These are phyloP conservation scores for Dicerorhinus sumatrensis DNA, from an alignment of 2,113 vertebrate species.

Conservation along the genomic window DNA sequence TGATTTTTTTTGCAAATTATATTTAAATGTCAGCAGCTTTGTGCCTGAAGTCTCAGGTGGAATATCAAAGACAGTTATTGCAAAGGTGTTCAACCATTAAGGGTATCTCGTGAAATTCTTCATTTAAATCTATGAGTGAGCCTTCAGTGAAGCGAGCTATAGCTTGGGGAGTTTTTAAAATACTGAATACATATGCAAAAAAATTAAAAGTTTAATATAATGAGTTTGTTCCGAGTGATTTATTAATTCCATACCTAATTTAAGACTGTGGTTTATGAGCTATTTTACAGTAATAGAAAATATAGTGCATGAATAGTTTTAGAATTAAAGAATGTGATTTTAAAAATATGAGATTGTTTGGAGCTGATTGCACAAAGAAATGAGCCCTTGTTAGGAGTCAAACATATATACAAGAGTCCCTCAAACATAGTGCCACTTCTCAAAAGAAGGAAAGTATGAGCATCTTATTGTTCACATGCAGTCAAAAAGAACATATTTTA, in stretches of 20 bases:
- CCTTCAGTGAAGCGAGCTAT: not conserved
- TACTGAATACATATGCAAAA: not conserved
- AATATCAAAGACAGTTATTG: not conserved
- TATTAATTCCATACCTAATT: conserved; percentile 70
- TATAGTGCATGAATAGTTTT: conserved; percentile 66
- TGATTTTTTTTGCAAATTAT: not conserved
- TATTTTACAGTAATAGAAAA: conserved; percentile 73
- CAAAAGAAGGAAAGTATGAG: conserved; percentile 14
- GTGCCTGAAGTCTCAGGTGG: not conserved
- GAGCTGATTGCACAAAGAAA: conserved; percentile 63
- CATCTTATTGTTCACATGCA: conserved; percentile 40
- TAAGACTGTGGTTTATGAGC: conserved; percentile 65
- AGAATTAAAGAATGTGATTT: conserved; percentile 65
- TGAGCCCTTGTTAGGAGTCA: conserved; percentile 44
- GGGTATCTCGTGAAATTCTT: not conserved
- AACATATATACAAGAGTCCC: not conserved
- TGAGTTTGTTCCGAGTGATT: conserved; percentile 66
- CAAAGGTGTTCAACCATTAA: not conserved
- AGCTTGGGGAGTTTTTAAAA: not conserved
- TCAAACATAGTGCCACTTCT: conserved; percentile 44
- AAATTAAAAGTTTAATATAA: conserved; percentile 54
- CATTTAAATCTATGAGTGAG: conserved; percentile 32
- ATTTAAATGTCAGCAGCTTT: not conserved
- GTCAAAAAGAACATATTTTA: conserved; percentile 35
- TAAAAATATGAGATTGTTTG: conserved; percentile 53